Evolutionary conservation across 2,888 invertebrate species (phyloP).

Genomic region (Aporophyla lueneburgensis): DNA sequence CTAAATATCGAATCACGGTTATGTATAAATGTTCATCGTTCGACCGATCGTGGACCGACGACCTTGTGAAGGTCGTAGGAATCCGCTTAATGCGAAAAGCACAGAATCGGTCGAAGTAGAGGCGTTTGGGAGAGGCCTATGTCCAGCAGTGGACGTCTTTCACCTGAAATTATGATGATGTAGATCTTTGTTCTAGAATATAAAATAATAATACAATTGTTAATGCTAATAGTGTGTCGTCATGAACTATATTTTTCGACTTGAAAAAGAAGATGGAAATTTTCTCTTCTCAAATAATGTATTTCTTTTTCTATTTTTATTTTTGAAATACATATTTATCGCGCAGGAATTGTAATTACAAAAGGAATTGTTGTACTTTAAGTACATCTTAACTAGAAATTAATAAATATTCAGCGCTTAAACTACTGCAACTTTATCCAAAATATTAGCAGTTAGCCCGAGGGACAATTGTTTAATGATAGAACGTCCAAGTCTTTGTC

Average conservation of each 20-base stretch:
- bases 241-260: neutral
- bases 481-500: no score
- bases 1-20: neutral
- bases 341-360: neutral
- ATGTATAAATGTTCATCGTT: neutral
- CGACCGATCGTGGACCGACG: neutral
- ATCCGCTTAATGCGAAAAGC: neutral
- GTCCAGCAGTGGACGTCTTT: neutral
- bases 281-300: no score
- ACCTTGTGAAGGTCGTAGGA: neutral
- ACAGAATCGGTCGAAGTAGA: neutral
- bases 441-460: neutral
- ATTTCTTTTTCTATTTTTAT: no score
- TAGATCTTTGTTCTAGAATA: neutral
- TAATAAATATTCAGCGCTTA: no score
- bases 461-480: no score
- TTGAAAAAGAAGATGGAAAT: neutral
- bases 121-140: neutral
- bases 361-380: constrained; percentile 8
- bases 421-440: neutral
- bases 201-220: neutral
- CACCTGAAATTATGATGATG: neutral
- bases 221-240: neutral
- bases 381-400: neutral
- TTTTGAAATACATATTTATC: neutral